Percentiles rank a stretch among this genome's conserved stretches.
phyloP scores from a whole-genome alignment of 2,888 invertebrate genomes.

The Frankliniella fusca region DNA sequence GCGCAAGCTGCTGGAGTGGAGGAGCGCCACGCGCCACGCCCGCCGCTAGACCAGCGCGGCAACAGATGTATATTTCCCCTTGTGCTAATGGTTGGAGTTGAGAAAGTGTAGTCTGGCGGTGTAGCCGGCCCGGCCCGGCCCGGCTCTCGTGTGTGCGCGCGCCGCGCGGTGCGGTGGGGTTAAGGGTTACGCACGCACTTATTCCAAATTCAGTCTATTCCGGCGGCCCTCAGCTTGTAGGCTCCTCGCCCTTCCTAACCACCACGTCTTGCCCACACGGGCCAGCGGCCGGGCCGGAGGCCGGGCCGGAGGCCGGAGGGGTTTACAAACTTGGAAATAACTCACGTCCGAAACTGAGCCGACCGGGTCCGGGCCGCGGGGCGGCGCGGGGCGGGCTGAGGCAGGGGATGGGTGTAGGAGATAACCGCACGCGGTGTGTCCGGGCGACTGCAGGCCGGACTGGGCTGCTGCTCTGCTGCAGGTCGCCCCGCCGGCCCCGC shows the following conservation, averaged over 20 bases:
- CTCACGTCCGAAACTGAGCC: not conserved
- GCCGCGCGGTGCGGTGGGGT: too few relatives aligned
- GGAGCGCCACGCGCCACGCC: not conserved
- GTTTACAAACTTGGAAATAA: not conserved
- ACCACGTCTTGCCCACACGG: too few relatives aligned
- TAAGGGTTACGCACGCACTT: constrained; percentile 14
- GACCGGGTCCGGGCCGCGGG: not conserved
- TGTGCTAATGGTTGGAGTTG: not conserved
- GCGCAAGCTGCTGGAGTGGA: not conserved
- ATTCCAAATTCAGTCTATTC: constrained; percentile 35
- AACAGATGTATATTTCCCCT: constrained; percentile 9
- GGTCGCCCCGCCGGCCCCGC: constrained; percentile 29
- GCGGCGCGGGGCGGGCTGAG: not conserved
- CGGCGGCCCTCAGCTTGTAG: not conserved
- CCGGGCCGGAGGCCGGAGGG: not conserved
- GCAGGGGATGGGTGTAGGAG: not conserved
- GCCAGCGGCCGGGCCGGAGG: too few relatives aligned
- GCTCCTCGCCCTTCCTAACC: too few relatives aligned
- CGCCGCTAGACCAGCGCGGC: not conserved
- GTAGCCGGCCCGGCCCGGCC: too few relatives aligned
- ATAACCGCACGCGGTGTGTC: too few relatives aligned
- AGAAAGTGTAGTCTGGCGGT: not conserved
- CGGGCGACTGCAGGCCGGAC: not conserved
- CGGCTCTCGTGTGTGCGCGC: too few relatives aligned
- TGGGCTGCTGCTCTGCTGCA: constrained; percentile 27